These are phyloP conservation scores for Agrochola lota DNA, from an alignment of 2,888 invertebrate genomes.

Conservation along the genomic window DNA sequence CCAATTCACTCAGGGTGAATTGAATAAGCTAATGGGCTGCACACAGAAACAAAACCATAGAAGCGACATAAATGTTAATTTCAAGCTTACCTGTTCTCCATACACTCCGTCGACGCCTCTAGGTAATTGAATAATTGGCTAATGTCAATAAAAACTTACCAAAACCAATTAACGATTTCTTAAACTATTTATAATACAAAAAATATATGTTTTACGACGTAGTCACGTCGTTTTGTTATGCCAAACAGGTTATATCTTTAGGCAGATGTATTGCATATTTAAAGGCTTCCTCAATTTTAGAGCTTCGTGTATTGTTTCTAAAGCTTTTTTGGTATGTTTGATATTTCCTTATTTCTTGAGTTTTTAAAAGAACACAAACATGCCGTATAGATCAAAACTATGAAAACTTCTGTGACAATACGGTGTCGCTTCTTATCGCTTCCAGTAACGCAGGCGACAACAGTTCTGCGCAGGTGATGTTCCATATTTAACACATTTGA, in stretches of 20 bases:
- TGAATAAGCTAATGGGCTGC: conserved; percentile 87
- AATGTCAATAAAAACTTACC: conserved; percentile 72
- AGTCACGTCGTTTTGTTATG: conserved; percentile 67
- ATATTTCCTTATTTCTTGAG: conserved; percentile 30
- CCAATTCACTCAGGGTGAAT: conserved; percentile 85
- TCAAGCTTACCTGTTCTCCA: conserved; percentile 68
- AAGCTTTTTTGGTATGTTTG: conserved; percentile 36
- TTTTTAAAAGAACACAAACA: no score
- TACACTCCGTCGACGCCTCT: conserved; percentile 66
- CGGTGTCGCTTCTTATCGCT: conserved; percentile 69
- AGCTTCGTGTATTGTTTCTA: conserved; percentile 47
- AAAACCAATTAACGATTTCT: conserved; percentile 70
- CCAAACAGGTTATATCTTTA: conserved; percentile 67
- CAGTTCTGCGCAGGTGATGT: conserved; percentile 67
- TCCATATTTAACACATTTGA: conserved; percentile 87
- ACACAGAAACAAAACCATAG: conserved; percentile 74
- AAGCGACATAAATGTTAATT: conserved; percentile 73
- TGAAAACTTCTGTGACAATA: background rate
- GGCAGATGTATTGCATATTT: conserved; percentile 60
- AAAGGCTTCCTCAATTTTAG: conserved; percentile 66
- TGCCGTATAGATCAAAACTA: background rate
- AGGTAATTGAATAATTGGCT: conserved; percentile 70
- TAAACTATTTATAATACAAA: conserved; percentile 66
- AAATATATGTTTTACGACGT: conserved; percentile 68
- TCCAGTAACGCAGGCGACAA: conserved; percentile 68